phyloP scores from a whole-genome alignment of 2,888 invertebrate genomes.

The Eupithecia abbreviata region DNA sequence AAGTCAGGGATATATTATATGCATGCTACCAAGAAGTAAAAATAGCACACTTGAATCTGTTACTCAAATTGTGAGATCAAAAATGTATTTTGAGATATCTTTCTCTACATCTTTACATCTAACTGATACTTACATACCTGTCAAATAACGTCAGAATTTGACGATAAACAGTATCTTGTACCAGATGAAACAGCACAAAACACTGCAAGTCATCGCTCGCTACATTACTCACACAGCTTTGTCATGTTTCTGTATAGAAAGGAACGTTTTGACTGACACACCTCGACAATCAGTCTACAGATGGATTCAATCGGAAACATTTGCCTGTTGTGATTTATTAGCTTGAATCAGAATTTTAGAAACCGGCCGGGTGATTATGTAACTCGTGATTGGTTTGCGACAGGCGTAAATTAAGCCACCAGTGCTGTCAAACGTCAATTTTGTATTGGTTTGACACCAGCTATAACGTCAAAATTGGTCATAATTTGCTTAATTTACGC shows the following conservation, averaged over 20 bases:
- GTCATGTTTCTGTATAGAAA: conserved; percentile 60
- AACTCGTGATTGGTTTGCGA: too few species aligned
- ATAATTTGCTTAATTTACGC: too few species aligned
- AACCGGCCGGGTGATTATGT: too few species aligned
- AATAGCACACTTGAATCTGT: not conserved
- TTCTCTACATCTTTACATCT: not conserved
- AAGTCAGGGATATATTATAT: not conserved
- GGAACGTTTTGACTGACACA: conserved; percentile 42
- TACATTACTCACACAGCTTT: conserved; percentile 69
- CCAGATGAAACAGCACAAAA: conserved; percentile 65
- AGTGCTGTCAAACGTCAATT: too few species aligned
- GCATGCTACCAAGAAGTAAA: not conserved
- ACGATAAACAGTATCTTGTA: conserved; percentile 14
- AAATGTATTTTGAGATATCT: not conserved
- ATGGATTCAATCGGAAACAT: not conserved
- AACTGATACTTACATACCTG: not conserved
- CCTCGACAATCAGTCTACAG: conserved; percentile 31
- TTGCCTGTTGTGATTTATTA: not conserved
- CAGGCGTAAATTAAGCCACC: too few species aligned
- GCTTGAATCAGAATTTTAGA: not conserved
- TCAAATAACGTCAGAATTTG: conserved; percentile 28
- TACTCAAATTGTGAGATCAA: not conserved
- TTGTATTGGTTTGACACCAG: too few species aligned
- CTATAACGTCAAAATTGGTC: too few species aligned
- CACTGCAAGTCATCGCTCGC: conserved; percentile 66